A percentile compares a stretch with the other conserved stretches of the same genome.
These are phyloP conservation scores for Colistium nudipinnis DNA, from an alignment of 2,113 vertebrate species.

Conservation along the genomic window DNA sequence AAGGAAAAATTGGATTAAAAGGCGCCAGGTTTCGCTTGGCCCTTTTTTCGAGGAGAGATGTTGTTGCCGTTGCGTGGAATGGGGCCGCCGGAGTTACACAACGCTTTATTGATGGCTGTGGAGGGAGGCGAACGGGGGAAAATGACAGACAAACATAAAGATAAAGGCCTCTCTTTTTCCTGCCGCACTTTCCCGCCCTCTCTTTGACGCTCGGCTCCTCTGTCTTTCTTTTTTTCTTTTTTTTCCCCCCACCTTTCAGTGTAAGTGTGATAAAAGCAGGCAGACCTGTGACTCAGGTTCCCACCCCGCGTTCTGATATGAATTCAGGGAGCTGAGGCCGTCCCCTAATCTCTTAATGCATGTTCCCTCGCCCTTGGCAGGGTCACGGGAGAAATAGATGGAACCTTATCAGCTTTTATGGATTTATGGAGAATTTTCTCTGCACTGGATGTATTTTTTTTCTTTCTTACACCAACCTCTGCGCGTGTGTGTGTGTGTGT, in stretches of 20 bases:
- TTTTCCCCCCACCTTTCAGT: slow-evolving; percentile 16
- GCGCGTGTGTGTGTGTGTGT: slow-evolving; percentile 17
- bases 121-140: slow-evolving; percentile 47
- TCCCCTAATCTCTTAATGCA: slow-evolving; percentile 81
- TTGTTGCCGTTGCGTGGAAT: slow-evolving; percentile 49
- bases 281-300: slow-evolving; percentile 69
- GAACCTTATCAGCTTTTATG: slow-evolving; percentile 80
- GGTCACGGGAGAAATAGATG: slow-evolving; percentile 78
- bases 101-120: slow-evolving; percentile 65
- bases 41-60: slow-evolving; percentile 57
- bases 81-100: slow-evolving; percentile 45
- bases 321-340: slow-evolving; percentile 68
- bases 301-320: slow-evolving; percentile 70
- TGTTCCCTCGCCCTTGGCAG: slow-evolving; percentile 79
- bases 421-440: slow-evolving; percentile 80
- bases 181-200: slow-evolving; percentile 22
- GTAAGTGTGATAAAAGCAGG: slow-evolving; percentile 70
- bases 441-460: slow-evolving; percentile 36
- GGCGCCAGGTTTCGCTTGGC: slow-evolving; percentile 46
- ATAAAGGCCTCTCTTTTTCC: no score
- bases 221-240: slow-evolving; percentile 12
- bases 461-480: background rate
- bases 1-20: slow-evolving; percentile 70
- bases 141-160: slow-evolving; percentile 62
- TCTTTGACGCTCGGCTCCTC: background rate